Evolutionary conservation across 2,113 vertebrate species (phyloP).

Genomic region (Myiagra hebetior): DNA sequence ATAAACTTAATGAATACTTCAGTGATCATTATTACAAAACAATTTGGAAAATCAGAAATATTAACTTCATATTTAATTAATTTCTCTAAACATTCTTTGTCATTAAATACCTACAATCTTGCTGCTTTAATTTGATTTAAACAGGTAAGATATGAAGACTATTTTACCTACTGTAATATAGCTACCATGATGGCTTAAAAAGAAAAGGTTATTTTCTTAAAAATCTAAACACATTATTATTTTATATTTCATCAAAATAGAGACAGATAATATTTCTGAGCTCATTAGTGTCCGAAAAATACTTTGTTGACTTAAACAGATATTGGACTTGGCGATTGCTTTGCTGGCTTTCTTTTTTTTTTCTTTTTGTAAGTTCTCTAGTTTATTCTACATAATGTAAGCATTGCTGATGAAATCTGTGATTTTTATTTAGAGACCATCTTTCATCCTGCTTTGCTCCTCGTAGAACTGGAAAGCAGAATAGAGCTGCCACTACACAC

Average conservation of each 20-base stretch:
- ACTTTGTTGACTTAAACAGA: neutral
- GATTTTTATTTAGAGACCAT: neutral
- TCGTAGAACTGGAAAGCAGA: neutral
- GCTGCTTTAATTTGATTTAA: neutral
- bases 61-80: neutral
- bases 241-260: neutral
- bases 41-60: neutral
- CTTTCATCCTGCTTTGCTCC: neutral
- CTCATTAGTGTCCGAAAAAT: neutral
- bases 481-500: neutral
- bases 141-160: neutral
- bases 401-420: neutral
- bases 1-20: conserved; percentile 41
- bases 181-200: neutral
- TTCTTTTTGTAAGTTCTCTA: neutral
- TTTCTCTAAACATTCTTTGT: neutral
- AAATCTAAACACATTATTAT: neutral
- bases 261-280: neutral
- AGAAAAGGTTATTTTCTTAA: neutral
- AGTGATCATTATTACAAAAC: neutral
- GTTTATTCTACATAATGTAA: neutral
- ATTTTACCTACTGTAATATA: neutral
- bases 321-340: neutral
- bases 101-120: neutral
- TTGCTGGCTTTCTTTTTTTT: neutral